Percentiles rank a stretch among this genome's conserved stretches.
These are phyloP conservation scores for Agelaius tricolor DNA, from an alignment of 2,113 vertebrate species.

Conservation along the genomic window DNA sequence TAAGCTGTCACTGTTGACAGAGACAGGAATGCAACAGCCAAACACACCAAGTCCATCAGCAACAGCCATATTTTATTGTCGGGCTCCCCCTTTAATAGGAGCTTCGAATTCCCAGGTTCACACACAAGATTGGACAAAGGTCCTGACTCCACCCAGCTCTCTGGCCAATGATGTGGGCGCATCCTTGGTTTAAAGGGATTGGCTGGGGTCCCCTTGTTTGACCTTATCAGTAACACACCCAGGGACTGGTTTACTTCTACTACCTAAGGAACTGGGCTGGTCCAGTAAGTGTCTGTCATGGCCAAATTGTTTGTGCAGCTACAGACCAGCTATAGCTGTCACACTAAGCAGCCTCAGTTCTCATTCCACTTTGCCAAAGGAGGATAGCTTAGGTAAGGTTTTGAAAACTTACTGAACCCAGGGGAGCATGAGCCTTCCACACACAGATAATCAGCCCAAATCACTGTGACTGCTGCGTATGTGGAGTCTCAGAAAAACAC, in stretches of 20 bases:
- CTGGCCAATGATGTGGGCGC: not conserved
- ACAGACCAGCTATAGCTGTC: not conserved
- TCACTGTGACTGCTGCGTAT: not conserved
- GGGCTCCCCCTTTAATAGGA: not conserved
- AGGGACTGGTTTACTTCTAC: not conserved
- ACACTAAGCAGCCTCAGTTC: not conserved
- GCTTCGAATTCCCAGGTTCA: not conserved
- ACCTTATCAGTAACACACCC: not conserved
- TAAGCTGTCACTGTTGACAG: not conserved
- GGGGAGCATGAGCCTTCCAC: not conserved
- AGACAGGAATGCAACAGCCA: not conserved
- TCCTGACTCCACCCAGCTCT: not conserved
- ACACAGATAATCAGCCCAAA: not conserved
- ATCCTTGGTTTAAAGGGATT: not conserved
- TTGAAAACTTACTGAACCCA: not conserved
- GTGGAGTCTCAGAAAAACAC: not conserved
- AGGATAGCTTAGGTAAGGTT: not conserved
- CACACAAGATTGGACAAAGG: not conserved
- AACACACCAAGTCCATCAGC: not conserved
- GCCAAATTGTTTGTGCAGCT: not conserved
- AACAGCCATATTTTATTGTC: not conserved
- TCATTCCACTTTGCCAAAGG: not conserved
- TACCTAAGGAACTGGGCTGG: not conserved
- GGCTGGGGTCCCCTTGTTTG: not conserved
- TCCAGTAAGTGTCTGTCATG: not conserved